These are phyloP conservation scores for Neelides folsomi DNA, from an alignment of 2,888 invertebrate genomes.

Conservation along the genomic window DNA sequence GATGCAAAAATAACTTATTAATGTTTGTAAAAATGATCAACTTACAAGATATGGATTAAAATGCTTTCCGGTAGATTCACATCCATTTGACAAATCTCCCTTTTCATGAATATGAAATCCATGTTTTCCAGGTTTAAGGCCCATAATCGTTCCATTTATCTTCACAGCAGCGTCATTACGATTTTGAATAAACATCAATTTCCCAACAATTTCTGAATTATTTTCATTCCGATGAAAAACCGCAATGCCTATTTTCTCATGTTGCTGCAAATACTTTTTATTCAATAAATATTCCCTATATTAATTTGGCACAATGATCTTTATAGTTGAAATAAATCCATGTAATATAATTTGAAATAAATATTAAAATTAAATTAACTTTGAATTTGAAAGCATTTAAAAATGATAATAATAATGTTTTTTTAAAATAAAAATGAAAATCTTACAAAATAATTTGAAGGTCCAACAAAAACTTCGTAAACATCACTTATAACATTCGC, in stretches of 20 bases:
- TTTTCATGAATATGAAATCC: slow-evolving; percentile 28
- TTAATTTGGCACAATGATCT: too few species aligned
- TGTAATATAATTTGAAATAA: too few species aligned
- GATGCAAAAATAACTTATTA: neutral
- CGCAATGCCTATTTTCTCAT: too few species aligned
- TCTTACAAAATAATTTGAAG: slow-evolving; percentile 9
- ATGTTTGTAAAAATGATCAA: neutral
- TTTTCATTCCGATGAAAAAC: too few species aligned
- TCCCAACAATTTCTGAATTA: slow-evolving; percentile 2
- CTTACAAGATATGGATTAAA: slow-evolving; percentile 27
- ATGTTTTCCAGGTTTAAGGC: slow-evolving; percentile 20
- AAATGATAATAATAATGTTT: too few species aligned
- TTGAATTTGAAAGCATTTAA: too few species aligned
- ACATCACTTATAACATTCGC: slow-evolving; percentile 27
- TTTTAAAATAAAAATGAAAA: too few species aligned
- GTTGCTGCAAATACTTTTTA: too few species aligned
- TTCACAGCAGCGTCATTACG: slow-evolving; percentile 14
- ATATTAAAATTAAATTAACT: too few species aligned
- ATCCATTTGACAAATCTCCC: slow-evolving; percentile 25
- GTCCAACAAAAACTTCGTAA: slow-evolving; percentile 29
- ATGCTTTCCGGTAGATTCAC: slow-evolving; percentile 19
- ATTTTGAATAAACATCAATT: slow-evolving; percentile 12
- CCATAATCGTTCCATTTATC: slow-evolving; percentile 16
- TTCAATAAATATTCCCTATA: too few species aligned
- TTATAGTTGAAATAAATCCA: too few species aligned